These are phyloP conservation scores for Mormyrus lacerda DNA, from an alignment of 2,113 vertebrate genomes.

Conservation along the genomic window DNA sequence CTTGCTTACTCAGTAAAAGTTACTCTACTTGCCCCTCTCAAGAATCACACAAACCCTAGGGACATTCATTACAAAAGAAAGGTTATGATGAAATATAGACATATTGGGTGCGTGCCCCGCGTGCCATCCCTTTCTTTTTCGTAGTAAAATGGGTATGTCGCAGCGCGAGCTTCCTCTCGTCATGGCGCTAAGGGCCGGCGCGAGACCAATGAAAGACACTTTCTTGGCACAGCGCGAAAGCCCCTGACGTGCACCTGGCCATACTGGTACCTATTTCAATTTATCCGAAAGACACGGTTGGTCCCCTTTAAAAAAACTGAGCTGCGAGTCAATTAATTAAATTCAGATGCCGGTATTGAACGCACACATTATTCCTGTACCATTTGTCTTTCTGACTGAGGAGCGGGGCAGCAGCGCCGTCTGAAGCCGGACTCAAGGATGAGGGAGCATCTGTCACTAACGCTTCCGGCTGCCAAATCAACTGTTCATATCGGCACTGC, in stretches of 20 bases:
- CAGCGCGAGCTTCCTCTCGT: neutral
- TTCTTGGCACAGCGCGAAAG: neutral
- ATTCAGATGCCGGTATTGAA: slow-evolving; percentile 43
- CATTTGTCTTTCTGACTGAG: slow-evolving; percentile 47
- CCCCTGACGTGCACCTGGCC: neutral
- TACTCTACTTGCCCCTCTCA: neutral
- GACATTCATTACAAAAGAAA: neutral
- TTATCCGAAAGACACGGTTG: slow-evolving; percentile 1
- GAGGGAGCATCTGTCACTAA: slow-evolving; percentile 37
- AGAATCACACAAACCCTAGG: neutral
- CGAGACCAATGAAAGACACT: neutral
- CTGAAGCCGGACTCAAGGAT: slow-evolving; percentile 48
- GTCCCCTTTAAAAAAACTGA: slow-evolving; percentile 42
- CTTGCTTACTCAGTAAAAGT: neutral
- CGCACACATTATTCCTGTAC: slow-evolving; percentile 49
- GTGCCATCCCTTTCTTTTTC: neutral
- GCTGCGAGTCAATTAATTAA: slow-evolving; percentile 48
- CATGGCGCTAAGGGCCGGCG: neutral
- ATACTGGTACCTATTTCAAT: neutral
- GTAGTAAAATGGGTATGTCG: neutral
- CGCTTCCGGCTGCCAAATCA: slow-evolving; percentile 43
- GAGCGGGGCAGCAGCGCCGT: slow-evolving; percentile 42
- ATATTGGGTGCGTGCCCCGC: neutral
- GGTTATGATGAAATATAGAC: neutral
- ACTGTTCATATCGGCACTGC: slow-evolving; percentile 38